Conservation (phyloP, 2,888 invertebrate species). For the Ennomos fuscantarius region DNA sequence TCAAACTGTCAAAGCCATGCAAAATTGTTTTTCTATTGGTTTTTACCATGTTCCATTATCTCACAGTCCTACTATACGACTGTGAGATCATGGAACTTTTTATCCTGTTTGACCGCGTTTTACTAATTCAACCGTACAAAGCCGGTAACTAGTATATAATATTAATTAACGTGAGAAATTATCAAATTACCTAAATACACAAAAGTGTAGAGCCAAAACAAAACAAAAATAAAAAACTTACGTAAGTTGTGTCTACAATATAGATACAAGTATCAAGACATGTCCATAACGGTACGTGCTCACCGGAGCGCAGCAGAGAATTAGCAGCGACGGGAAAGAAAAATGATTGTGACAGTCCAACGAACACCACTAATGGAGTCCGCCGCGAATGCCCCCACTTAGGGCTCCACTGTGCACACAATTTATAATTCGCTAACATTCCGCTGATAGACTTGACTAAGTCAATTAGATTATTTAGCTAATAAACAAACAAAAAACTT, state of each 20-base stretch:
- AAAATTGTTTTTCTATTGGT: no score
- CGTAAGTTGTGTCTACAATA: neutral
- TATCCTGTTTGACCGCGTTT: no score
- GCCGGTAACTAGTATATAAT: no score
- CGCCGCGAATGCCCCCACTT: slow-evolving; percentile 81
- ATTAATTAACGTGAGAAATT: no score
- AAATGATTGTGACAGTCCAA: slow-evolving; percentile 85
- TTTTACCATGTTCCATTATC: no score
- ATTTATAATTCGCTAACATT: slow-evolving; percentile 31
- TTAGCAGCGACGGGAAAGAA: slow-evolving; percentile 84
- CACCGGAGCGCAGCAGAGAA: slow-evolving; percentile 81
- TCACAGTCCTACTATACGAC: no score
- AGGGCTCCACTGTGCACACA: slow-evolving; percentile 48
- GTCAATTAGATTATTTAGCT: slow-evolving; percentile 6
- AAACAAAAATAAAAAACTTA: no score
- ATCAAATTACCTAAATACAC: slow-evolving; percentile 47
- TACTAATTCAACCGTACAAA: no score
- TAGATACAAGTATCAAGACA: slow-evolving; percentile 57
- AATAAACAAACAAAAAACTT: neutral
- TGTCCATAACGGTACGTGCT: slow-evolving; percentile 48
- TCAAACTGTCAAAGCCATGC: no score
- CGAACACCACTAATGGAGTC: slow-evolving; percentile 83
- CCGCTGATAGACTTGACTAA: slow-evolving; percentile 32
- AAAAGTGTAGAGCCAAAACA: no score
- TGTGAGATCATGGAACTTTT: no score